Conservation (phyloP, 2,113 vertebrate species). For the Nycticryphes semicollaris region DNA sequence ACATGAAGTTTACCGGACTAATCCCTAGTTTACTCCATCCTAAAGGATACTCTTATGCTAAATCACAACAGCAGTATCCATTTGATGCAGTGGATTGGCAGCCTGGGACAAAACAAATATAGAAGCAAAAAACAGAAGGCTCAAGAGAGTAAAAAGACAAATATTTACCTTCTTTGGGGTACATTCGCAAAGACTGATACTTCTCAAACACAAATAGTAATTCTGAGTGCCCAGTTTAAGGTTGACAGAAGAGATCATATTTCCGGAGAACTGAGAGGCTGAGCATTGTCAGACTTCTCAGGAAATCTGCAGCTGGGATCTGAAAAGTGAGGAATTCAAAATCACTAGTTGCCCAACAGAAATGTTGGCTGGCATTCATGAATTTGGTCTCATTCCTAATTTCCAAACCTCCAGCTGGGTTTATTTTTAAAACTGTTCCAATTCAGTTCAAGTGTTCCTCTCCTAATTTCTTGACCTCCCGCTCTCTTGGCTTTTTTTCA, state of each 20-base stretch:
- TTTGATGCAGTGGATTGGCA: not conserved
- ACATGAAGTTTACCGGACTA: not conserved
- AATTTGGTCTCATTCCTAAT: not conserved
- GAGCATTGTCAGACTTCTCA: not conserved
- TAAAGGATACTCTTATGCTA: not conserved
- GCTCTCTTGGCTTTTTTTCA: not conserved
- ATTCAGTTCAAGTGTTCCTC: not conserved
- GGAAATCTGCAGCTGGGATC: not conserved
- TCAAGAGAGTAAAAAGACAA: not conserved
- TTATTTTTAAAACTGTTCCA: not conserved
- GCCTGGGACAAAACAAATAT: not conserved
- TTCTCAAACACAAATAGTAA: not conserved
- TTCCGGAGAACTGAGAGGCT: not conserved
- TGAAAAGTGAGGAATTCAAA: not conserved
- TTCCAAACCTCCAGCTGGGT: not conserved
- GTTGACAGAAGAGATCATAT: not conserved
- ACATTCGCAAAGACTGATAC: not conserved
- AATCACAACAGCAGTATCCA: not conserved
- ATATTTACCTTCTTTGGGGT: not conserved
- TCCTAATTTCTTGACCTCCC: not conserved
- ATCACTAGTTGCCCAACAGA: not conserved
- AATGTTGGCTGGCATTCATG: not conserved
- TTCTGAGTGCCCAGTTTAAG: not conserved
- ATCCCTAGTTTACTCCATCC: not conserved
- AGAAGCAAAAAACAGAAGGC: not conserved